Base-by-base conservation (phyloP, 2,888 invertebrate species). In the Colostygia pectinataria region DNA sequence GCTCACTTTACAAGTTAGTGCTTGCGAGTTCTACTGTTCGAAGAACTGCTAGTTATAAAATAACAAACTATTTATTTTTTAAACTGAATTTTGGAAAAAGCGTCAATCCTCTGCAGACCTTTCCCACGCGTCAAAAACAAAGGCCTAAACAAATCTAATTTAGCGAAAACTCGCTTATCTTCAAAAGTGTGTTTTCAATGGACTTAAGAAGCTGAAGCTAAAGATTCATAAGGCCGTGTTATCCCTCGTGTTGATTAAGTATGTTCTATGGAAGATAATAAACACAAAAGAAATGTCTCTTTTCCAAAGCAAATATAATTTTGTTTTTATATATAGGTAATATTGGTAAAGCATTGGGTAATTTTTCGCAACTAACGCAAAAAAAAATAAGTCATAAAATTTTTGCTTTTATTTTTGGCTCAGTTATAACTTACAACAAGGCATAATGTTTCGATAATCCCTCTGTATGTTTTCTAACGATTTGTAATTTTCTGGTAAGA, bases 171-270 rank as follows among this genome's bases (percentile, higher is more conserved):
- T 13, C 36, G 45, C 45, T 46, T 61, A 55, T 59, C 57, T 53
- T 46, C 39, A 55, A 53, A 45, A 53, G 52, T 40, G 31, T 53
- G 49, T 52, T 60, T 58, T 58, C 49, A 50, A 43, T 42, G 43
- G 50, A 38, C 29, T 53, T 51, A 42, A 40, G 31, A 36, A 53
- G 55, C 56, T 55, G 53, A 61, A 61, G 55, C n/a, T n/a, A n/a
- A n/a, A n/a, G 58, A 58, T 49, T 56, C 57, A 61, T 58, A 58
- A 56, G 54, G 51, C 48, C 42, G 39, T 40, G 48, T 41, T n/a
- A n/a, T 14, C 33, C 27, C 38, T 28, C 23, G 46, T 34, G 34
- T 54, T 57, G 53, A 55, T 57, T 40, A 56, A 41, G 45, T 49
- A 56, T 43, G 45, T 49, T 55, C 48, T 9, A 47, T 41, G 47